phyloP scores from a whole-genome alignment of 2,113 vertebrate species.

The Lichenostomus cassidix region DNA sequence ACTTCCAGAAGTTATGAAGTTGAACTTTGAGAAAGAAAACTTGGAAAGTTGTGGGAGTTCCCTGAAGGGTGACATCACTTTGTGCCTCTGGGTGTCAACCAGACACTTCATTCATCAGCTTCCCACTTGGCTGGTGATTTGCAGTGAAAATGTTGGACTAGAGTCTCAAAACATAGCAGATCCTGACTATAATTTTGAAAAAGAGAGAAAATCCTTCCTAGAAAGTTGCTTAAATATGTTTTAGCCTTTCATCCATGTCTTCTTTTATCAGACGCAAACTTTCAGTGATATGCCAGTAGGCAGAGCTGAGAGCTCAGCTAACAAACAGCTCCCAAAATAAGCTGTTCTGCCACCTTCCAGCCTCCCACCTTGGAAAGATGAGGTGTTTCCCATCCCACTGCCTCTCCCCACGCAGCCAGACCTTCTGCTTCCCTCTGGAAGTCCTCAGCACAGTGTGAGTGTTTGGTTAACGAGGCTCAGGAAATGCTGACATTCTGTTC shows the following conservation, averaged over 20 bases:
- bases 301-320: neutral
- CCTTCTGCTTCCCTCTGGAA: neutral
- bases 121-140: neutral
- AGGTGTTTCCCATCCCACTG: neutral
- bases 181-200: neutral
- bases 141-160: neutral
- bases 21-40: neutral
- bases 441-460: rapidly evolving
- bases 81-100: neutral
- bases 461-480: neutral
- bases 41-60: neutral
- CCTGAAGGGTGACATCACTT: neutral
- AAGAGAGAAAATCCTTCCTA: neutral
- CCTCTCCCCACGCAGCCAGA: neutral
- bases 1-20: neutral
- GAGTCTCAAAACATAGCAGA: neutral
- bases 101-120: neutral
- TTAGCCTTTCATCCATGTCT: neutral
- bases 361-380: neutral
- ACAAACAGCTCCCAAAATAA: neutral
- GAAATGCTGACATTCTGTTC: neutral
- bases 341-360: neutral
- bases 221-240: neutral
- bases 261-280: neutral
- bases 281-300: neutral